Evolutionary conservation across 2,797 vertebrate species (phyloP).

Genomic region (Pristis pectinata): DNA sequence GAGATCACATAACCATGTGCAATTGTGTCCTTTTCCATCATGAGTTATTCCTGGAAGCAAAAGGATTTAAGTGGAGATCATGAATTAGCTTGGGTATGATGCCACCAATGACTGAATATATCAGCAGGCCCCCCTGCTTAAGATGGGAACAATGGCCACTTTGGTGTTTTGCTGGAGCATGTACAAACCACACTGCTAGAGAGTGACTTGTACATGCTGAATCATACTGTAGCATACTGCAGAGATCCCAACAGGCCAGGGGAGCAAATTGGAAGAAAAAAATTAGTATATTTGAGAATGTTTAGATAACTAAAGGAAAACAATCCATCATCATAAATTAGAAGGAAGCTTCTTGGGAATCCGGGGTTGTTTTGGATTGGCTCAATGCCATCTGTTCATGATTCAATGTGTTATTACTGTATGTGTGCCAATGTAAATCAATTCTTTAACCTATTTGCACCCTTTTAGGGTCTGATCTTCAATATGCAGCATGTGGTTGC

Average conservation of each 20-base stretch:
- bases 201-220: neutral
- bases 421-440: neutral
- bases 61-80: neutral
- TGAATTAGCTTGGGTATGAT: neutral
- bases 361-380: neutral
- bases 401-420: slow-evolving; percentile 10
- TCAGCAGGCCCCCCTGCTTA: neutral
- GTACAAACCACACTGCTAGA: no score
- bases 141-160: neutral
- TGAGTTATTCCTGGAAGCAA: neutral
- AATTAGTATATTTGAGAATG: slow-evolving; percentile 3
- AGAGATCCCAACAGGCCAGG: neutral
- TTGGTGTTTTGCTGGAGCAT: neutral
- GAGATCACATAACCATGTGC: no score
- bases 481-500: neutral
- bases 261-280: slow-evolving; percentile 8
- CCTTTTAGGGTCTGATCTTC: neutral
- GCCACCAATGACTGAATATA: neutral
- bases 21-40: neutral
- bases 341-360: neutral
- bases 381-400: neutral
- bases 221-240: neutral
- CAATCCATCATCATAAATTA: neutral
- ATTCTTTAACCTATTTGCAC: neutral
- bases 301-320: slow-evolving; percentile 12